Evolutionary conservation across 2,797 vertebrate genomes (phyloP), one percentile per base, ranked within the genome.

Genomic region (Microtus californicus): DNA sequence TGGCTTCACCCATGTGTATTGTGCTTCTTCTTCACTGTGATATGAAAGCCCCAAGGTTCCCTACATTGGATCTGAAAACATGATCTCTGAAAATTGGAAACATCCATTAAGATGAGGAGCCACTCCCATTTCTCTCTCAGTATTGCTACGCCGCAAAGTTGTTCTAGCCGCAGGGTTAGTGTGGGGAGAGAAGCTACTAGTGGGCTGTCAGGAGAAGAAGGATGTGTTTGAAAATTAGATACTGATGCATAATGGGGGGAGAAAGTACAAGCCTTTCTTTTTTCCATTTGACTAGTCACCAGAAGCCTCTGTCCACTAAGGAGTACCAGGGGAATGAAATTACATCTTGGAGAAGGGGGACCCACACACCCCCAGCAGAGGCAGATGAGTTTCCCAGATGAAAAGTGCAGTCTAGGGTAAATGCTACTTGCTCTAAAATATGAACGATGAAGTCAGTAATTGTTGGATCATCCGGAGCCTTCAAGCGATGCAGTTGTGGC

Each of bases 401-500:
- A 67, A 88, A 94, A 48, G 19, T 54, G 27, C 82, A 87, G 90
- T n/a, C 34, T 48, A 17, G 82, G 34, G 61, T 34, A 93, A 95
- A 90, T 63, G 87, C 48, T 45, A 54, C 87, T 89, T 69, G 43
- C 71, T 92, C 43, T 80, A 90, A 96, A 95, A 87, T 91, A 87
- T 89, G 92, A 94, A 69, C 87, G 86, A 61, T 82, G 95, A 93
- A 91, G 90, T 87, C 23, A 87, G 82, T 63, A 67, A 92, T 86
- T 94, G 94, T 94, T 89, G 90, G 76, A 89, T 96, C 95, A 85
- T 54, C 76, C n/a, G 43, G 79, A 78, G 13, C 31, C 89, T 94
- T 94, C 51, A 69, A 94, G 82, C 45, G 45, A 63, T 67, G 92
- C 85, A 6, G 8, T 67, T 56, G 69, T 51, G 76, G 78, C 69